Evolutionary conservation across 1,140 invertebrate genomes (phyloP), one percentile per base, ranked within the genome.

Genomic region (Drosophila nikananu): DNA sequence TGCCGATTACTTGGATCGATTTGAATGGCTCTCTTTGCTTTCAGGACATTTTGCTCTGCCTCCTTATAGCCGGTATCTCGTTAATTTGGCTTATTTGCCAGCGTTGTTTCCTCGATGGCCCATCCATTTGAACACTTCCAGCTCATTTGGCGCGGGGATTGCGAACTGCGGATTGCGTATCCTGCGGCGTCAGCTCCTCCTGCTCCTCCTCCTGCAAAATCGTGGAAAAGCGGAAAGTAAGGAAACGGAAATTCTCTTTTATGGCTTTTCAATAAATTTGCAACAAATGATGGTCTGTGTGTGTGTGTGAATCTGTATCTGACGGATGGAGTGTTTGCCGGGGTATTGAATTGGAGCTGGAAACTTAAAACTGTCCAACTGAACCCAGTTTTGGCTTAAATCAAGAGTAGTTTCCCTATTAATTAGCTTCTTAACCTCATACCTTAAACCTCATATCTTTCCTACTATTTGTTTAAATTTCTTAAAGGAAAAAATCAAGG

Each of bases 251-350:
- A 83, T 77, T 86, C 76, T 65, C 73, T 54, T 57, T 89, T 80
- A 83, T 80, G 66, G 61, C 49, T 89, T 83, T 86, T 77, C 71
- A 83, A 83, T 83, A 87, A 87, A 80, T 86, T 83, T 83, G 75
- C 83, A 83, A 89, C 77, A 80, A 89, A 78, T 78, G 62, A 78
- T 78, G 75, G 39, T 57, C 44, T 32, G 15, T 58, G 6, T 46
- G 23, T 59, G 15, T 32, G 8, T 15, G 19, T 39, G 35, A 27
- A 27, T 41, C 52, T 17, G 66, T 21, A 23, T 30, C 67, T 72
- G 67, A 73, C 61, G 68, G 71, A 73, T 73, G 46, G 42, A 73
- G 71, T 74, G 71, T 72, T 51, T 73, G 65, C 35, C 57, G 12
- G 65, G 44, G 52, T 35, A 52, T 32, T 52, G 25, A 32, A 35